These are phyloP conservation scores for Seira sanloemensis DNA, from an alignment of 2,888 invertebrate genomes.

Conservation along the genomic window DNA sequence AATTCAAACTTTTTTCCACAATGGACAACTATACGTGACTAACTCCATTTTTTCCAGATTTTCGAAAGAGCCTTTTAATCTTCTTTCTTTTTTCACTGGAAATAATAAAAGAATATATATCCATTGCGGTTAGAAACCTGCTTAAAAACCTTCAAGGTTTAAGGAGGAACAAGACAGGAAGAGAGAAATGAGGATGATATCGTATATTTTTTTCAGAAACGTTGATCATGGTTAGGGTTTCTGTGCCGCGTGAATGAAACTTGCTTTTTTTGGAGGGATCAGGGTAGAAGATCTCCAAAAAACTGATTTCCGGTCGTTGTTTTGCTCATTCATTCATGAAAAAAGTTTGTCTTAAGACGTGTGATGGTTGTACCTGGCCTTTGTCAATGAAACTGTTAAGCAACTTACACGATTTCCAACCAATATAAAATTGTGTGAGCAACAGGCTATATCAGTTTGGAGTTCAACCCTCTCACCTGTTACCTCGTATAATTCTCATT, in stretches of 20 bases:
- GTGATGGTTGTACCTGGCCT: neutral
- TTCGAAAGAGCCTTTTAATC: neutral
- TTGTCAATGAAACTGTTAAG: neutral
- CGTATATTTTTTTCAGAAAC: no score
- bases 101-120: neutral
- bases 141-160: no score
- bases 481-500: no score
- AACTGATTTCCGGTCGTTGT: conserved; percentile 13
- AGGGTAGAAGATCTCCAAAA: neutral
- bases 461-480: no score
- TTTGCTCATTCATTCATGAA: conserved; percentile 11
- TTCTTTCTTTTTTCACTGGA: neutral
- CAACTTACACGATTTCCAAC: neutral
- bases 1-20: neutral
- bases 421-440: no score
- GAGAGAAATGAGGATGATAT: conserved; percentile 21
- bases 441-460: no score
- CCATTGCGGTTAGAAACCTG: neutral
- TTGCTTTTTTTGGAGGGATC: conserved; percentile 43
- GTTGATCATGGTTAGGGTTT: neutral
- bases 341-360: neutral
- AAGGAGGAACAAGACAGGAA: conserved; percentile 36
- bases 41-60: neutral
- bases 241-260: conserved; percentile 13
- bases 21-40: conserved; percentile 6